These are phyloP conservation scores for Drosophila chauvacae DNA, from an alignment of 1,140 invertebrate genomes.

Conservation along the genomic window DNA sequence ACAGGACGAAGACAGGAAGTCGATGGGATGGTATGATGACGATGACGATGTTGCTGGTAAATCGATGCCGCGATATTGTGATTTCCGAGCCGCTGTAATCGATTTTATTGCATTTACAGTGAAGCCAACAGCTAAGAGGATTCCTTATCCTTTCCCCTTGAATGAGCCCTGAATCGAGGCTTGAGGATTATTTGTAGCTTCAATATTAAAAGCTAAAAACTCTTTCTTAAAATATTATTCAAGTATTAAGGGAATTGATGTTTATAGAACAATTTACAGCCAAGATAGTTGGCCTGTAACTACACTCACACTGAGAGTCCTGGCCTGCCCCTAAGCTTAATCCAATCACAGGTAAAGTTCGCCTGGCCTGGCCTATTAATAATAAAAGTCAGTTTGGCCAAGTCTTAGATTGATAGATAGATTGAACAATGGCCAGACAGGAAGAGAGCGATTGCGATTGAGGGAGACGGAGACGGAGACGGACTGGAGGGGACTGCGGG, in stretches of 20 bases:
- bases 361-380: constrained; percentile 17
- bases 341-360: constrained; percentile 4
- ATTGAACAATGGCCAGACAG: constrained; percentile 34
- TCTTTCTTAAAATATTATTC: not conserved
- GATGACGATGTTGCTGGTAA: constrained; percentile 7
- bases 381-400: constrained; percentile 30
- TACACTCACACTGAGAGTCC: too few relatives aligned
- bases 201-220: not conserved
- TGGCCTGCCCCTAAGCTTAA: constrained; percentile 10
- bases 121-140: constrained; percentile 11
- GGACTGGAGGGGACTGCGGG: not conserved
- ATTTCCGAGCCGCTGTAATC: constrained; percentile 31
- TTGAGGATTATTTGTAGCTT: too few relatives aligned
- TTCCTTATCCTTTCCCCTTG: not conserved
- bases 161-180: constrained; percentile 1
- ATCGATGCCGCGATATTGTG: constrained; percentile 28
- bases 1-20: constrained; percentile 25
- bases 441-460: not conserved
- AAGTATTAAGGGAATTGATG: not conserved
- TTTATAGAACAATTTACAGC: not conserved
- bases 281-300: not conserved
- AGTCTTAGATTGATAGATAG: constrained; percentile 38
- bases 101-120: constrained; percentile 38
- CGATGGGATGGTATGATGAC: not conserved
- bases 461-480: too few relatives aligned